Base-by-base conservation (phyloP, 2,888 invertebrate species). In the Agrotis segetum region DNA sequence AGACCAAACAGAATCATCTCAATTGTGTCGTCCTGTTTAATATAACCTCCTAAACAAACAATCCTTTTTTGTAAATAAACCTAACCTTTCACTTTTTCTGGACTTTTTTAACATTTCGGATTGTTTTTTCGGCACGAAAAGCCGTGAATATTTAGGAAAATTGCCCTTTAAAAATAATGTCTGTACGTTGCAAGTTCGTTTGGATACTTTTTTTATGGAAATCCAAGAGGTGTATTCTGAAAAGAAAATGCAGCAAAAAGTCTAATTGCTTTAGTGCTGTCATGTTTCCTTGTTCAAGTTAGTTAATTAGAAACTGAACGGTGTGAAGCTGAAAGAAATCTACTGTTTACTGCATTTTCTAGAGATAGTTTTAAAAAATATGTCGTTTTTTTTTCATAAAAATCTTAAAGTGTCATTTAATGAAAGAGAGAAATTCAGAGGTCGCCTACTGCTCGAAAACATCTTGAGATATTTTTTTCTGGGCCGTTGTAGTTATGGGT, bases 41-140 rank as follows among this genome's bases (percentile, higher is more conserved):
- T 61, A 55, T 66, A 61, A 9, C 56, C 19, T 50, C 79, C 80
- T 85, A 74, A 75, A 68, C 70, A 77, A 80, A 81, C 81, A 72
- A 63, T 59, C 70, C 68, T 69, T 77, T 77, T 84, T 75, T 72
- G 40, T 79, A 71, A 74, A 74, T 76, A 66, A 61, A 78, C 14
- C 1, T 14, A 56, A 47, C 50, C 64, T 62, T 77, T 56, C 34
- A 21, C 16, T 47, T 59, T 72, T 49, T 14, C 60, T 5, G 24
- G n/a, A n/a, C 14, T n/a, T 24, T 58, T 62, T 65, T 52, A 50
- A 44, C 13, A 21, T 40, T 40, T 40, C 1, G 3, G 17, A 34
- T 58, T 71, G 56, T 56, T 52, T 64, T 71, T 44, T 47, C 21
- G 3, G 19, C 40, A 49, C 47, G 7, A 24, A 40, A 9, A 19